Evolutionary conservation across 1,140 invertebrate genomes (phyloP), one percentile per base, ranked within the genome.

Genomic region (Dendroctonus valens): DNA sequence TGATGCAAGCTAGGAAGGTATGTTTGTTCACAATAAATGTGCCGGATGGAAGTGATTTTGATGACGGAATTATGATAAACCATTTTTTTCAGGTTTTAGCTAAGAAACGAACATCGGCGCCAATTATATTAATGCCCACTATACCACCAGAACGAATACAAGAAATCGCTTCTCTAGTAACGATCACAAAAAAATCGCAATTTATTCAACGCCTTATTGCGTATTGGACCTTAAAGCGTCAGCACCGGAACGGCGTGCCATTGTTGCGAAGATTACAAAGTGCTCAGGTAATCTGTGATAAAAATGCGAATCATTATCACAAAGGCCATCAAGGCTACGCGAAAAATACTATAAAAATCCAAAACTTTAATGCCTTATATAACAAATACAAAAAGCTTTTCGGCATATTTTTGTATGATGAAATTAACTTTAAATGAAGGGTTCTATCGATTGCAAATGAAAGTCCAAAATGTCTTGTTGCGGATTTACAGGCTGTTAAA

Each of bases 221-320:
- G 0, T 94, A 93, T 76, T 98, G 97, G 96, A 97, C 93, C 4
- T 80, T 98, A 3, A 99, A 98, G 78, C 78, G 97, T n/a, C 94
- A 97, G 76, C 92, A 92, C 62, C 79, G 97, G 52, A 98, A 98
- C 81, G 97, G 97, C 1, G 97, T 99, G 7, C 97, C 97, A 0
- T 81, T 99, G 39, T 77, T 99, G 37, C 79, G 96, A 63, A 81
- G 97, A 15, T 77, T 97, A 41, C 93, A 96, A 78, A 83, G 88
- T 14, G 84, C 85, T 15, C 83, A 84, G 42, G 80, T 60, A 54
- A 40, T 12, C 1, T 46, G 8, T 12, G 12, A 46, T 2, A 46
- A 46, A 46, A 26, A 26, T 26, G 26, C 26, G 26, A 26, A 26
- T 26, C 26, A 26, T 26, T 26, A 3, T 26, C 26, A 26, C 26